Base-by-base conservation (phyloP, 2,797 vertebrate species). In the Spheniscus humboldti region DNA sequence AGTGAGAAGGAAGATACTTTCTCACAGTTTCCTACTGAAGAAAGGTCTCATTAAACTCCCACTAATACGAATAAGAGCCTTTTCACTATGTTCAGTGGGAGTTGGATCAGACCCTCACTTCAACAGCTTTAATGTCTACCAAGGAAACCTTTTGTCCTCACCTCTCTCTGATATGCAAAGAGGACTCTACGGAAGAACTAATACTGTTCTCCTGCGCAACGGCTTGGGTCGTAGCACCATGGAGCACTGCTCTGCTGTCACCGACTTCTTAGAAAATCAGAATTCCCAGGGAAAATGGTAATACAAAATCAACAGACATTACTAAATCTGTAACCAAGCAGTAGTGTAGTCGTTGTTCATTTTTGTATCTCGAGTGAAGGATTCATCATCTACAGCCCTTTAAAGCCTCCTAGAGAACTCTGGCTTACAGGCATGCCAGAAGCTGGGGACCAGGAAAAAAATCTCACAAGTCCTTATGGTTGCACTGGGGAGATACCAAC, bases 21-120 rank as follows among this genome's bases (percentile, higher is more conserved):
- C 95, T 96, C 93, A 94, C 86, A 96, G 94, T 94, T 96, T 97
- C 90, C 90, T 92, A 62, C 74, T 57, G 53, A 96, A 91, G 82
- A 86, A 92, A 91, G 47, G 35, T 86, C 92, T 92, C 87, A 90
- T 66, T 95, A 91, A 92, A 94, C 76, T 97, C 89, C 91, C 74
- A 73, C 92, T 88, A 84, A 81, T 31, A 84, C 6, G 62, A 96
- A 76, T 71, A 92, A 92, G 73, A 92, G 87, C 82, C 73, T 95
- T 92, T 95, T 90, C 94, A 86, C 92, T 67, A 28, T 7, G 72
- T 95, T 86, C 92, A 92, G 64, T 59, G 68, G 75, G 72, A 94
- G 81, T 2, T 88, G 89, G 91, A 96, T 76, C 87, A 88, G 91
- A 69, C 72, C 87, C 78, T 83, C 83, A 88, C 75, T 96, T 84